phyloP scores from a whole-genome alignment of 2,797 vertebrate genomes.

The Agapornis canus region DNA sequence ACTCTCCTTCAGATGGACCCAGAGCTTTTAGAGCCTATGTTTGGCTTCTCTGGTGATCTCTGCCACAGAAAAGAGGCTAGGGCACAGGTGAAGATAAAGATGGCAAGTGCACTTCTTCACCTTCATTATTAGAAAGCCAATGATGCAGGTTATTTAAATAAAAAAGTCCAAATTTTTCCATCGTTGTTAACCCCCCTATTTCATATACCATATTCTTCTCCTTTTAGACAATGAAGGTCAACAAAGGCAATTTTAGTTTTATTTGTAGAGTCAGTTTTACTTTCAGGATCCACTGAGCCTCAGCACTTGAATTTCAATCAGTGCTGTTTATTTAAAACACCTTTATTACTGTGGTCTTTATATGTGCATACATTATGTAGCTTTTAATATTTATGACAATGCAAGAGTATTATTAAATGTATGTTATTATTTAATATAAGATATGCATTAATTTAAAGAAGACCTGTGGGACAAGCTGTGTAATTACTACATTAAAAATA shows the following conservation, averaged over 20 bases:
- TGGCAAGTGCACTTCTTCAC: neutral
- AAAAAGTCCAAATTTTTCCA: neutral
- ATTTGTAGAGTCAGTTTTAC: neutral
- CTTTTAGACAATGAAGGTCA: neutral
- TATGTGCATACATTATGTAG: constrained; percentile 32
- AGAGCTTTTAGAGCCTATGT: neutral
- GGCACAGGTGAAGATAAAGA: neutral
- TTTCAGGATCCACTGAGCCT: neutral
- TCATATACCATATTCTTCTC: neutral
- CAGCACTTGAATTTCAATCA: neutral
- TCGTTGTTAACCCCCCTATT: neutral
- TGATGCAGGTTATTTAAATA: neutral
- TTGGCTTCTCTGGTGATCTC: neutral
- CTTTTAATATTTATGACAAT: constrained; percentile 49
- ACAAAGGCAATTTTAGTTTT: neutral
- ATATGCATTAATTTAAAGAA: neutral
- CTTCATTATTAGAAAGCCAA: neutral
- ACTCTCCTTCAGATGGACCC: neutral
- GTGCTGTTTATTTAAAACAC: constrained; percentile 26
- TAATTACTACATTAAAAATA: constrained; percentile 2
- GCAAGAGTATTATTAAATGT: neutral
- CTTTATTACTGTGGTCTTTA: constrained; percentile 13
- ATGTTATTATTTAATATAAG: constrained; percentile 8
- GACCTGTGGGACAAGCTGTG: neutral
- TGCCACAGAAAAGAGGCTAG: neutral